These are phyloP conservation scores for Macrocentrus cingulum DNA, from an alignment of 1,140 invertebrate genomes.

Conservation along the genomic window DNA sequence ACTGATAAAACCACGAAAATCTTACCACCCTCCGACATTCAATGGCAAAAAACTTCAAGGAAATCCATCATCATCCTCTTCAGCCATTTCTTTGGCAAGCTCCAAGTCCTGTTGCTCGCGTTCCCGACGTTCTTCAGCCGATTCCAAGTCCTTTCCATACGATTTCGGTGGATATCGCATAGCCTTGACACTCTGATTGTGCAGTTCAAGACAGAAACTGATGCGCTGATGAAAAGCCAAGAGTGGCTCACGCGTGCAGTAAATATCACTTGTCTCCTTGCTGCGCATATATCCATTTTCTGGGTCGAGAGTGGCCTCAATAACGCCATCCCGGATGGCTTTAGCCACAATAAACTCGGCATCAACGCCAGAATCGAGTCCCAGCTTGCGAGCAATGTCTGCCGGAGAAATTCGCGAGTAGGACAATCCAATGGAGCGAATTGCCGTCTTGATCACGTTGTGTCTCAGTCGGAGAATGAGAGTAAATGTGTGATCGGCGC, in stretches of 20 bases:
- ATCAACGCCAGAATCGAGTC: conserved; percentile 93
- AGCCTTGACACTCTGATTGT: conserved; percentile 97
- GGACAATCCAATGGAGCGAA: conserved; percentile 93
- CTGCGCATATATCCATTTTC: conserved; percentile 96
- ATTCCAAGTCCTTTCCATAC: conserved; percentile 97
- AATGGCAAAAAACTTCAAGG: conserved; percentile 51
- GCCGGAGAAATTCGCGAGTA: conserved; percentile 95
- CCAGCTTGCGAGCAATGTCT: conserved; percentile 92
- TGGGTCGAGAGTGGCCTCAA: conserved; percentile 95
- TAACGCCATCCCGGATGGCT: conserved; percentile 98
- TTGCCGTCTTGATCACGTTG: conserved; percentile 99
- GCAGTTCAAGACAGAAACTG: conserved; percentile 95
- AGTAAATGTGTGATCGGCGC: conserved; percentile 90
- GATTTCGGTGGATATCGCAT: conserved; percentile 99
- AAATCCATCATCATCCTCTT: conserved; percentile 96
- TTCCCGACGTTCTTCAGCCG: conserved; percentile 93
- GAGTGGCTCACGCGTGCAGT: conserved; percentile 95
- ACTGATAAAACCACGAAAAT: not conserved
- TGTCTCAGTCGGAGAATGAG: conserved; percentile 92
- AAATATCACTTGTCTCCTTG: conserved; percentile 95
- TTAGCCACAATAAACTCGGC: conserved; percentile 99
- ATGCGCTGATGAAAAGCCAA: conserved; percentile 97
- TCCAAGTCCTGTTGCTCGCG: conserved; percentile 97
- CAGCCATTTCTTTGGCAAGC: conserved; percentile 97
- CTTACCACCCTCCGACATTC: not conserved